Evolutionary conservation across 2,888 invertebrate species (phyloP), one percentile per base, ranked within the genome.

Genomic region (Oeneis ivallda): DNA sequence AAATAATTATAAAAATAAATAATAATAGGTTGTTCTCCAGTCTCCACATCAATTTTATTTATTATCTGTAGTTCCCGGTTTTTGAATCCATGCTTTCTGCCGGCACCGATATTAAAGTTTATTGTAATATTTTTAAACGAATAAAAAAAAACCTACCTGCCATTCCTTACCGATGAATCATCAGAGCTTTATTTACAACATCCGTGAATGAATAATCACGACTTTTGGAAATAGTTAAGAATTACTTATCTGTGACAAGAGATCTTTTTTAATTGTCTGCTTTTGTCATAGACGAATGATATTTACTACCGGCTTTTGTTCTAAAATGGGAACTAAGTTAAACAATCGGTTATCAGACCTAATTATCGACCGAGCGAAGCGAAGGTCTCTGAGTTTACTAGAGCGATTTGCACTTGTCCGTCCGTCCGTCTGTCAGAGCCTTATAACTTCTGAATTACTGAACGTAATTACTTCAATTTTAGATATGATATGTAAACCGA

Each of bases 201-300:
- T 60, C 58, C 70, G 67, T 65, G 64, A 69, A 66, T 68, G 64
- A 68, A 63, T 64, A 54, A 62, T 64, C 53, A 73, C 82, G 32
- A 32, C 32, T 58, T 56, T 56, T 56, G 19, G 47, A 37, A 45
- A 37, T 26, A 37, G n/a, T 32, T 1, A 11, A 11, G 11, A 13
- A 11, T 5, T 5, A 43, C 41, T 6, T 32, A 13, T 52, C 52
- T 52, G 52, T 32, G 50, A 43, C 43, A 43, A 13, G 43, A 3
- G 43, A n/a, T 7, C 4, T n/a, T n/a, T 15, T 43, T 9, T 45
- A 45, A n/a, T 4, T 45, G 43, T 17, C 1, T 15, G 2, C 5
- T 45, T 8, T n/a, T n/a, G n/a, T n/a, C n/a, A n/a, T n/a, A n/a
- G n/a, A n/a, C n/a, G n/a, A n/a, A n/a, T n/a, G n/a, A n/a, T n/a